Percentiles rank a stretch among this genome's conserved stretches.
Evolutionary conservation across 2,113 vertebrate genomes (phyloP).

Genomic region (Myiozetetes cayanensis): DNA sequence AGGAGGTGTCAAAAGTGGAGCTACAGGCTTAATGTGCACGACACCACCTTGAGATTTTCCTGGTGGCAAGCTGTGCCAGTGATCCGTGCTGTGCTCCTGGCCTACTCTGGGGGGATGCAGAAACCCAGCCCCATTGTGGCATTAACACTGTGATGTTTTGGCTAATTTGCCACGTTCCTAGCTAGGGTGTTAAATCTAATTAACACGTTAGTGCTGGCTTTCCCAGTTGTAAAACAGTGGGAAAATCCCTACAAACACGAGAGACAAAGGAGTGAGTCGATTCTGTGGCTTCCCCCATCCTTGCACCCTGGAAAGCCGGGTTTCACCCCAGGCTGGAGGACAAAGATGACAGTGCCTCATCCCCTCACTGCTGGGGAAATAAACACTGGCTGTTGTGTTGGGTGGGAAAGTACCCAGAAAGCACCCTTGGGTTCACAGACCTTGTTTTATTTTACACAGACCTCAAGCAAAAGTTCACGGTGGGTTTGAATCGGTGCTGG

Average conservation of each 20-base stretch:
- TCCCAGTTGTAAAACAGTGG: constrained; percentile 15
- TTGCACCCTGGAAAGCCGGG: accelerated
- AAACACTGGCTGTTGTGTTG: not conserved
- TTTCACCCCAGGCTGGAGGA: not conserved
- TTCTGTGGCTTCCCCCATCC: not conserved
- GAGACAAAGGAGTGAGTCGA: accelerated
- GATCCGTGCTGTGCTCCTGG: accelerated
- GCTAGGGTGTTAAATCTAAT: constrained; percentile 26
- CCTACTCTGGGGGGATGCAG: not conserved
- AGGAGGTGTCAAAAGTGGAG: not conserved
- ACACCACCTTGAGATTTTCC: accelerated
- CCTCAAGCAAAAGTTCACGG: accelerated
- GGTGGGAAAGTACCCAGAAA: not conserved
- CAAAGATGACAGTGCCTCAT: accelerated
- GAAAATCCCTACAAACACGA: not conserved
- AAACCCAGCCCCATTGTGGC: accelerated
- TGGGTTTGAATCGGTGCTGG: not conserved
- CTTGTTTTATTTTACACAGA: not conserved
- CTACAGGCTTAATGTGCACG: accelerated
- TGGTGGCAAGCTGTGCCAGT: accelerated
- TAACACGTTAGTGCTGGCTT: constrained; percentile 1
- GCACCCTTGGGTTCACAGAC: not conserved
- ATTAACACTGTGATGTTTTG: not conserved
- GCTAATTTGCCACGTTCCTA: constrained; percentile 19
- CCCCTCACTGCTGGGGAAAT: not conserved